Conservation (phyloP, 2,797 vertebrate species). For the Kryptopterus vitreolus region DNA sequence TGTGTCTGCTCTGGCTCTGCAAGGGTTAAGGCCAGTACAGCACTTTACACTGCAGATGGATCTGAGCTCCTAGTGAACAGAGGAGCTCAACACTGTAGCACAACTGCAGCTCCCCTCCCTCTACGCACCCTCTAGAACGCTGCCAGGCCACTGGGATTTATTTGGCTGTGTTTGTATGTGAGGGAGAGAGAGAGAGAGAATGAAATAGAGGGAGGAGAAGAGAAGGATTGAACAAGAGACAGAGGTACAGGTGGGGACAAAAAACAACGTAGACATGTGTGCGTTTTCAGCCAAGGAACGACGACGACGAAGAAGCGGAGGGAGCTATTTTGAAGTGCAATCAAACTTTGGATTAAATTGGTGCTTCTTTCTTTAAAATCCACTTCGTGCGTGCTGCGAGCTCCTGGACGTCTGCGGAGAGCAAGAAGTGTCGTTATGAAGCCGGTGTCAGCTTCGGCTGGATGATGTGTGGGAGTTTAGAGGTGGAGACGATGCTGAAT, state of each 20-base stretch:
- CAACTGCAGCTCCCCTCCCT: constrained; percentile 75
- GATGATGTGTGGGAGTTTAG: constrained; percentile 12
- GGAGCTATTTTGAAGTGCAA: constrained; percentile 22
- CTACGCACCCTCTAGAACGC: constrained; percentile 35
- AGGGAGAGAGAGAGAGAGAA: not conserved
- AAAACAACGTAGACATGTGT: constrained; percentile 19
- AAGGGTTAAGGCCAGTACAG: constrained; percentile 79
- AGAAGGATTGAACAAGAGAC: constrained; percentile 9
- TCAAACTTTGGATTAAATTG: not conserved
- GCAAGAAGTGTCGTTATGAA: constrained; percentile 29
- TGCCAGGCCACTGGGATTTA: constrained; percentile 71
- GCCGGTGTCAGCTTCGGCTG: constrained; percentile 18
- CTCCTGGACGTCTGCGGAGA: not conserved
- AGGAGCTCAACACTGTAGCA: constrained; percentile 73
- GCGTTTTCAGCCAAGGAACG: not conserved
- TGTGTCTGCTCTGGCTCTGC: constrained; percentile 44
- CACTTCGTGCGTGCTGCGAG: constrained; percentile 6
- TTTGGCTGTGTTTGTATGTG: constrained; percentile 46
- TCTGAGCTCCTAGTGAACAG: constrained; percentile 74
- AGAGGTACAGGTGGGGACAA: constrained; percentile 11
- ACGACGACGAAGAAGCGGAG: not conserved
- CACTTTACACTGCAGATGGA: constrained; percentile 81
- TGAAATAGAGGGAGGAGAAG: not conserved
- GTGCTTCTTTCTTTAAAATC: not conserved
- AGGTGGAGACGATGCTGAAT: constrained; percentile 37